A percentile compares a stretch with the other conserved stretches of the same genome.
These are phyloP conservation scores for Boleophthalmus pectinirostris DNA, from an alignment of 2,113 vertebrate genomes.

Conservation along the genomic window DNA sequence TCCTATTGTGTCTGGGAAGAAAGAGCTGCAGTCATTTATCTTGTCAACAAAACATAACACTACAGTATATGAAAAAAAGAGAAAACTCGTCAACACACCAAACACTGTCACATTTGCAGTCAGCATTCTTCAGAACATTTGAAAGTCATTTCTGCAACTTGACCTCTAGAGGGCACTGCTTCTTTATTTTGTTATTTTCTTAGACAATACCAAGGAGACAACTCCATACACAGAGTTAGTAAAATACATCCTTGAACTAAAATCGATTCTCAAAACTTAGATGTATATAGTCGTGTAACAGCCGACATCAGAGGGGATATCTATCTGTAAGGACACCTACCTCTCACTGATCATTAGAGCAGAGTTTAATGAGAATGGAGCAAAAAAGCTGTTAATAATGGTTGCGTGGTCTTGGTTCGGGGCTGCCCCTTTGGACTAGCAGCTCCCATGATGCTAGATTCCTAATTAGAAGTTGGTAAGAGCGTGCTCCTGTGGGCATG, in stretches of 20 bases:
- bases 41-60: background rate
- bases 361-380: slow-evolving; percentile 27
- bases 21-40: slow-evolving; percentile 9
- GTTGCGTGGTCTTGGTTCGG: slow-evolving; percentile 41
- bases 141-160: background rate
- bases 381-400: slow-evolving; percentile 21
- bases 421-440: slow-evolving; percentile 44
- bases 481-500: slow-evolving; percentile 53
- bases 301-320: background rate
- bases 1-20: slow-evolving; percentile 29
- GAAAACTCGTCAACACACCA: background rate
- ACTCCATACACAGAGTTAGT: background rate
- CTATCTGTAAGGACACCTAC: slow-evolving; percentile 5
- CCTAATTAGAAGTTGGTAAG: slow-evolving; percentile 64
- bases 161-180: slow-evolving; percentile 60
- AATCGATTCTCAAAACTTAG: background rate
- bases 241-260: background rate
- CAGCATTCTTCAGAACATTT: background rate
- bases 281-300: background rate
- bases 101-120: background rate
- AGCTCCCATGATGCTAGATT: slow-evolving; percentile 51
- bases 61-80: slow-evolving; percentile 13
- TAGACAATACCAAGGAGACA: slow-evolving; percentile 6
- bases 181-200: background rate
- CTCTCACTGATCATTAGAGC: slow-evolving; percentile 8